These are phyloP conservation scores for Grallaria varia DNA, from an alignment of 2,113 vertebrate genomes.

Conservation along the genomic window DNA sequence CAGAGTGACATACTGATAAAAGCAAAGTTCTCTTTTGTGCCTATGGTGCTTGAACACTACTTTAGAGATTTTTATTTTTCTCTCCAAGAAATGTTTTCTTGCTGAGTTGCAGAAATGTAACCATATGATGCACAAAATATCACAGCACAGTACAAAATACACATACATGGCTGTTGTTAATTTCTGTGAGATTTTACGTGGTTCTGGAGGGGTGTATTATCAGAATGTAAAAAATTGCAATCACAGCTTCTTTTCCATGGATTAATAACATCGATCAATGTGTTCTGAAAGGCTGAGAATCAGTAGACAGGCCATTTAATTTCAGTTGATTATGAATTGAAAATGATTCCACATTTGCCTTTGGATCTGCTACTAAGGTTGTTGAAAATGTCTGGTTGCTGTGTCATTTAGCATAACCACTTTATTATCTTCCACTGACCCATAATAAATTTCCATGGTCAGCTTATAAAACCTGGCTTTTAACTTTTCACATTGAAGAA, in stretches of 20 bases:
- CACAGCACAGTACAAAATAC: neutral
- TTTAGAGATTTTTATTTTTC: neutral
- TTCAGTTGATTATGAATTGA: slow-evolving; percentile 31
- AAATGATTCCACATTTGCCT: neutral
- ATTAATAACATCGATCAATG: neutral
- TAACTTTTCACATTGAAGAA: neutral
- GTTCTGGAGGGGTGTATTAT: neutral
- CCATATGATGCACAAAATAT: neutral
- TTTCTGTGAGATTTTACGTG: neutral
- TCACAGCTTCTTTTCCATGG: neutral
- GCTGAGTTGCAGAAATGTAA: slow-evolving; percentile 12
- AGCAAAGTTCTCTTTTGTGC: neutral
- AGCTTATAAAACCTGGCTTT: neutral
- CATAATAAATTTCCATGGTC: neutral
- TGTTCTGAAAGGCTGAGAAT: neutral
- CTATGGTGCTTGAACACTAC: neutral
- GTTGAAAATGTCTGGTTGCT: neutral
- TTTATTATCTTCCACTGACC: neutral
- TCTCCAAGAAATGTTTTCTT: slow-evolving; percentile 4
- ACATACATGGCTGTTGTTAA: neutral
- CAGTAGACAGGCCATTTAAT: slow-evolving; percentile 18
- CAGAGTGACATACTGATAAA: neutral
- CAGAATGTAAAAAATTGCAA: neutral
- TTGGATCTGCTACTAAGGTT: neutral
- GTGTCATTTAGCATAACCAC: neutral